Base-by-base conservation (phyloP, 2,113 vertebrate genomes). In the Centrocercus urophasianus region DNA sequence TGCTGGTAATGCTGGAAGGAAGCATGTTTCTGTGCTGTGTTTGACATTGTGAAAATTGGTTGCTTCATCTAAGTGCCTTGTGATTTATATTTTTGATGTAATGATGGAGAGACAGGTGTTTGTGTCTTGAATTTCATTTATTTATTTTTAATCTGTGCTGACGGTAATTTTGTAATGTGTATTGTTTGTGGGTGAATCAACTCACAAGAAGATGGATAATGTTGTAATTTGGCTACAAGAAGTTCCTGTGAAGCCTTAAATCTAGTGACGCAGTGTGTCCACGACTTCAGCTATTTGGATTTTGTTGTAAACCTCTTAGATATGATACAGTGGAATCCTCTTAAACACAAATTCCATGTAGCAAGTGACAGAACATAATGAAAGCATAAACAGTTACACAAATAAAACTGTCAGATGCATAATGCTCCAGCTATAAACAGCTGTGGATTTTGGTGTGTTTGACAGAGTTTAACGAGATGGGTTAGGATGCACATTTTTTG, bases 341-440 rank as follows among this genome's bases (percentile, higher is more conserved):
- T 97, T 98, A 97, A 96, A 96, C 95, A 95, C 95, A 97, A 97
- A 97, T 97, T 97, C 97, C 83, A 43, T 97, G 96, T 97, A 97
- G 92, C 97, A 91, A 96, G 95, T 96, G 96, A 96, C 94, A 96
- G 94, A 95, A 93, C 92, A 96, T 98, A 97, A 97, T 96, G 96
- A 96, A 97, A 97, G 92, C 78, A 95, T 96, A 96, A 97, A 96
- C 91, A 90, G 94, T 94, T 94, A 95, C 94, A 97, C 95, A 98
- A 96, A 96, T 95, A 97, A 96, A 97, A 90, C 86, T 97, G 97
- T 96, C 96, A 97, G 78, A 96, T 90, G 93, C 67, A 70, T 91
- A 96, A 97, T 78, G 78, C 69, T 83, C 66, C 63, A 73, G 83
- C 91, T 94, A 91, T 95, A 96, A 96, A 96, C 92, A 95, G 84